A percentile compares a stretch with the other conserved stretches of the same genome.
Conservation (phyloP, 37 sponge, comb jelly and placozoan genomes). For the Halichondria panicea region DNA sequence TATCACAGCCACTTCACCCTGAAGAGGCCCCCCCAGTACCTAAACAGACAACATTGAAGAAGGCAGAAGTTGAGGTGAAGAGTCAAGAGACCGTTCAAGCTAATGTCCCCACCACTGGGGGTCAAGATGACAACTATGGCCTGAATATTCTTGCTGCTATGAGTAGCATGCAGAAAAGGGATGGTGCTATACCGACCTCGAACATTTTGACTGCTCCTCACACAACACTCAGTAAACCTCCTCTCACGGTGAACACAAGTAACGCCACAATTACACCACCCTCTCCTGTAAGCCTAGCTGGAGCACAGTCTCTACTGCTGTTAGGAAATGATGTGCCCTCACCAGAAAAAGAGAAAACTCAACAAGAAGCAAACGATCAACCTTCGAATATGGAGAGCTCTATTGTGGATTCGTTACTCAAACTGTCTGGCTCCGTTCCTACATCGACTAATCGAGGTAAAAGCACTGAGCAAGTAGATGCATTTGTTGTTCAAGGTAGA, state of each 20-base stretch:
- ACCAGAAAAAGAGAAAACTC: neutral
- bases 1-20: neutral
- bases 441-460: neutral
- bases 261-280: neutral
- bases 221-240: neutral
- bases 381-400: neutral
- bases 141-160: slow-evolving; percentile 42
- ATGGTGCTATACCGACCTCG: neutral
- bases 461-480: neutral
- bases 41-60: neutral
- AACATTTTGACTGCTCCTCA: neutral
- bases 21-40: neutral
- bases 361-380: neutral
- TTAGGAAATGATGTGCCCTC: slow-evolving; percentile 15
- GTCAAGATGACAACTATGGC: slow-evolving; percentile 16
- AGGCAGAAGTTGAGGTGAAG: neutral
- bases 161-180: slow-evolving; percentile 26
- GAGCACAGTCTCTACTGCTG: slow-evolving; percentile 31
- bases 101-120: neutral
- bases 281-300: slow-evolving; percentile 37
- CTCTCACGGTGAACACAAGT: neutral
- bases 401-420: slow-evolving; percentile 14
- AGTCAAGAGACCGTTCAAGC: neutral
- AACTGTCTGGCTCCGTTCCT: slow-evolving; percentile 12
- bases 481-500: slow-evolving; percentile 1